Base-by-base conservation (phyloP, 2,888 invertebrate species). In the Leucophenga maculata region DNA sequence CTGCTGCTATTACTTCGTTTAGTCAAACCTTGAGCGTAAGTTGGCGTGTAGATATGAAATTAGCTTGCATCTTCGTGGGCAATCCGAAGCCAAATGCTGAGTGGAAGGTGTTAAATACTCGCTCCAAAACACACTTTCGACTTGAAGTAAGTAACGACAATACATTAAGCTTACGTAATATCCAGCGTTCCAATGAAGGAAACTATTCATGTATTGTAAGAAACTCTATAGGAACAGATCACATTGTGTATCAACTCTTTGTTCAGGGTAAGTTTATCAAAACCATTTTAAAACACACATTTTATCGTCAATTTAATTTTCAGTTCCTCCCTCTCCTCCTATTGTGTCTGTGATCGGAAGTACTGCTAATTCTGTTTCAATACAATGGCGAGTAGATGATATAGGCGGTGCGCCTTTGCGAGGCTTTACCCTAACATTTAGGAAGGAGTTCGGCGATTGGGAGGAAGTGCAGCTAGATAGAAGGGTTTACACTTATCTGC, bases 401-500 rank as follows among this genome's bases (percentile, higher is more conserved):
- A 90, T 88, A 68, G 91, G 91, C 0, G 91, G 91, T 14, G 88
- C 91, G 0, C 89, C 90, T 6, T 85, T 91, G 39, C 88, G 89
- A 68, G 90, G 90, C n/a, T 91, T 90, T 75, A 87, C 90, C 20
- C 78, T 91, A 46, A 89, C 90, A 60, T 91, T 89, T 80, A 89
- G 90, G 32, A 88, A 88, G 4, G 90, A 90, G 74, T 89, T 88
- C 67, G 90, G 88, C n/a, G 90, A 90, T 60, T 91, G 91, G 91
- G 90, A 90, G 69, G 90, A 91, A 77, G 84, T 90, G 13, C 86
- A 88, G 74, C 79, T 91, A 57, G 90, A 90, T 72, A 86, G 90
- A 1, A 88, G 90, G 1, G 77, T 86, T 3, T 92, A 92, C 4
- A 92, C 93, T 0, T 93, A 93, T 83, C 92, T 93, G 0, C 89